Evolutionary conservation across 1,140 invertebrate species (phyloP).

Genomic region (Elysia chlorotica): DNA sequence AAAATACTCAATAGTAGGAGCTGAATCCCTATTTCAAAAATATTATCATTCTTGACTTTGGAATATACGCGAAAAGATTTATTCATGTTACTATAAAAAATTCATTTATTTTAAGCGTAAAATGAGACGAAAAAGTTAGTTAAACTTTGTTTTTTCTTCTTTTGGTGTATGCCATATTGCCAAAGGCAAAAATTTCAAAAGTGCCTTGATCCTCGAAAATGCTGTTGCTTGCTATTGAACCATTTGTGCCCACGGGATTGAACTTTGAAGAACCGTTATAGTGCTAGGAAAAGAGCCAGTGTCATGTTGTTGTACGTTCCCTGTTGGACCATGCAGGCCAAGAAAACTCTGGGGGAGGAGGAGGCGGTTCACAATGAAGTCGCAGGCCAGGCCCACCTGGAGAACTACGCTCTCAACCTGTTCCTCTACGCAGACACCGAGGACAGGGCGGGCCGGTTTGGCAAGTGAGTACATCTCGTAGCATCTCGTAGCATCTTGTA

Average conservation of each 20-base stretch:
- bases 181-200: background rate
- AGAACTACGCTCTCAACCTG: constrained; percentile 93
- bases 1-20: background rate
- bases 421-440: constrained; percentile 93
- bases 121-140: background rate
- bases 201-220: background rate
- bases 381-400: constrained; percentile 93
- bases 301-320: background rate
- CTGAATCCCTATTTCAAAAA: background rate
- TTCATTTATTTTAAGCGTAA: background rate
- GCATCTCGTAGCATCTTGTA: no score
- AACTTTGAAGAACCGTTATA: background rate
- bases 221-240: no score
- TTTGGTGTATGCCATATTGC: background rate
- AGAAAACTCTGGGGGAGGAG: constrained; percentile 57
- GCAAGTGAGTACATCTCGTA: constrained; percentile 86
- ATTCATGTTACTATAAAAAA: background rate
- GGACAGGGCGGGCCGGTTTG: constrained; percentile 84
- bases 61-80: background rate
- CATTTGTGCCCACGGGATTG: no score
- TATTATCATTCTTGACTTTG: background rate
- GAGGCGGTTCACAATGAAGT: constrained; percentile 86
- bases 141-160: background rate
- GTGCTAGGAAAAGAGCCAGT: background rate
- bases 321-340: constrained; percentile 41